Base-by-base conservation (phyloP, 2,888 invertebrate genomes). In the Osmoderma eremita region DNA sequence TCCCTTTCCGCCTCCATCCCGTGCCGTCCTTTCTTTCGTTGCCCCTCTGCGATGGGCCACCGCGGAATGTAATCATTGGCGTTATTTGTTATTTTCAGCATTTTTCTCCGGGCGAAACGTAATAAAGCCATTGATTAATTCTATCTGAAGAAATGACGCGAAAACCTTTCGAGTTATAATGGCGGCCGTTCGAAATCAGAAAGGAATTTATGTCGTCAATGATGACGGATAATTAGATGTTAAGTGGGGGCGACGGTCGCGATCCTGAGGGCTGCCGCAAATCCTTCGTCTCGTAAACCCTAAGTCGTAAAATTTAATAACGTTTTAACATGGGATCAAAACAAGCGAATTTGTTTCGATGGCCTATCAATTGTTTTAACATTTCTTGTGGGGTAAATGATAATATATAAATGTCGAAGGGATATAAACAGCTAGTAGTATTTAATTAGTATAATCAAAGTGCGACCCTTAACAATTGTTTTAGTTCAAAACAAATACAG, bases 1-100 rank as follows among this genome's bases (percentile, higher is more conserved):
- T 61, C 30, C 45, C 45, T 61, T 48, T 30, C 45, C 24, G 58
- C 58, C 17, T 48, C 45, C 36, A 6, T 20, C 38, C 1, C 38
- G 42, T 20, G 17, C 10, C 58, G 22, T 24, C 30, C 45, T 58
- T 45, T 17, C 39, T 54, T 54, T 8, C 36, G 45, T 61, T 45
- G 58, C 45, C 20, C 17, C 20, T 45, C 24, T 45, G 58, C 24
- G 45, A 45, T 45, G 48, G 58, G 48, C 39, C 48, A 24, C 38
- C 38, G 17, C 36, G 45, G 58, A 61, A 61, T 45, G 58, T 61
- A 61, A 61, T 61, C 58, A 45, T 64, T 51, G 64, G 42, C 22
- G 53, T 64, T 53, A 64, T 64, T 64, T 64, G 53, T 64, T 64
- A 53, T 64, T 64, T 51, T 64, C 45, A 53, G 30, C 64, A 64